Evolutionary conservation across 2,888 invertebrate genomes (phyloP), one percentile per base, ranked within the genome.

Genomic region (Coremacera marginata): DNA sequence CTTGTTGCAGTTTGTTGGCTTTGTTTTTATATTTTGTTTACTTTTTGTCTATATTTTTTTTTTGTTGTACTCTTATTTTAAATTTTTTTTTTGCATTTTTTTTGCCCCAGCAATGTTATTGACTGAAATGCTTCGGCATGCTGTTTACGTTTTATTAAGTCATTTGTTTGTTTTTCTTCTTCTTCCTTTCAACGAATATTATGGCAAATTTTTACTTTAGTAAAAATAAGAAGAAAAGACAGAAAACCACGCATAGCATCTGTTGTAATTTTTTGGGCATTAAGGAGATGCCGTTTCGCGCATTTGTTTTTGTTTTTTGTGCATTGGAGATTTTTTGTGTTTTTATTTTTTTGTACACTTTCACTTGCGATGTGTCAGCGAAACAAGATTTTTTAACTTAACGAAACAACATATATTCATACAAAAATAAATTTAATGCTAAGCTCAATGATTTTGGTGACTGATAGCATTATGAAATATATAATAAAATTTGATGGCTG

Each of bases 1-100:
- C 70, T 34, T 65, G 65, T 37, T 65, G n/a, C 34, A 65, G 37
- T 65, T 37, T 65, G 44, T 65, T 65, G 65, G 34, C 37, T 34
- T 65, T 44, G 27, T 8, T 37, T 19, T 31, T 14, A 31, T n/a
- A n/a, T n/a, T n/a, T 34, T 65, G 8, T 27, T 34, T 31, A 5
- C n/a, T 19, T 31, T 34, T n/a, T 2, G 4, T 2, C 19, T 34
- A 5, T 14, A n/a, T 65, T 11, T n/a, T 65, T 34, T 65, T 65
- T 27, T 34, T 65, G 4, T n/a, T 31, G 4, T n/a, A 8, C 5
- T 55, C 19, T 27, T 3, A 31, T 5, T 31, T 4, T 31, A 3
- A 31, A 31, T 65, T n/a, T 34, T 16, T 31, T 65, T n/a, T 16
- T 37, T 65, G 34, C 22, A 34, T 19, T 34, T 65, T 60, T 60